These are phyloP conservation scores for Rhincodon typus DNA, from an alignment of 2,797 vertebrate species.

Conservation along the genomic window DNA sequence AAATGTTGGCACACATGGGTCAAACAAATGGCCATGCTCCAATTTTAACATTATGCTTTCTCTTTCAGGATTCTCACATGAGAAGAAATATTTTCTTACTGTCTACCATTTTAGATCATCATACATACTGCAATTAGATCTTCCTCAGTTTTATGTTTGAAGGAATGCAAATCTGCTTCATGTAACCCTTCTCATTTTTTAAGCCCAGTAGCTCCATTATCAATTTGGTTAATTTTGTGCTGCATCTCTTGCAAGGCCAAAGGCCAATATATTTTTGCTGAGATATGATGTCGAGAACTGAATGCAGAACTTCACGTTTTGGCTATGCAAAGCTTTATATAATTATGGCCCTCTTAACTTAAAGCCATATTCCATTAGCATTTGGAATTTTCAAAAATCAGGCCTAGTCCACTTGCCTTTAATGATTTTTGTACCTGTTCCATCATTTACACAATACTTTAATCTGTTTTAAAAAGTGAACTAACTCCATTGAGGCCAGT, in stretches of 20 bases:
- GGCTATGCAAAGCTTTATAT: background rate
- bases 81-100: too few species aligned
- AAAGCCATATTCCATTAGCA: background rate
- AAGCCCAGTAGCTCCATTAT: background rate
- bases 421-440: background rate
- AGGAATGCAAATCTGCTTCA: background rate
- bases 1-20: too few species aligned
- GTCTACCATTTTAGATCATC: background rate
- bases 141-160: background rate
- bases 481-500: too few species aligned
- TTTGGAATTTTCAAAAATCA: background rate
- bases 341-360: background rate
- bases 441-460: background rate
- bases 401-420: background rate
- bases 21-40: background rate
- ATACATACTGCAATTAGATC: background rate
- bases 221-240: background rate
- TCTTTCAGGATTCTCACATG: background rate
- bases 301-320: background rate
- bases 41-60: background rate
- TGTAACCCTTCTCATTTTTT: background rate
- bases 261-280: background rate
- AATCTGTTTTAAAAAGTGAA: background rate
- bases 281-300: background rate
- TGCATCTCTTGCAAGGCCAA: background rate